Conservation (phyloP, 2,888 invertebrate genomes). For the Drosophila barbarae region DNA sequence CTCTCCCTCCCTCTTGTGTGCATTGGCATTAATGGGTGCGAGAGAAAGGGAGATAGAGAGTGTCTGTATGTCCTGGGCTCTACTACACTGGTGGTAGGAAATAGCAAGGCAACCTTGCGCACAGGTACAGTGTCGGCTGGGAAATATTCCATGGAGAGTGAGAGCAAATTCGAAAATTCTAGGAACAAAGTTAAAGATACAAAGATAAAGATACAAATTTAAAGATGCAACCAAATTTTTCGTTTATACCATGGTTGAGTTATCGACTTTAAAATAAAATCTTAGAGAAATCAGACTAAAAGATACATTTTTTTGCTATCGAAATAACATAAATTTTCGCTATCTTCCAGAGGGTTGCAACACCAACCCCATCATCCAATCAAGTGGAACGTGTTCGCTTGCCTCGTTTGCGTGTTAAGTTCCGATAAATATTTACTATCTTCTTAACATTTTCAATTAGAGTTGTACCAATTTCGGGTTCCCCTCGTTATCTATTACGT, state of each 20-base stretch:
- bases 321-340: neutral
- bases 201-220: neutral
- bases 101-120: conserved; percentile 25
- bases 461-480: conserved; percentile 64
- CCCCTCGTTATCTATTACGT: conserved; percentile 44
- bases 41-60: conserved; percentile 25
- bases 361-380: conserved; percentile 45
- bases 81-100: conserved; percentile 16
- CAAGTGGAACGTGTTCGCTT: conserved; percentile 63
- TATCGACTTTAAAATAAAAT: neutral
- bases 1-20: neutral
- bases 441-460: conserved; percentile 71
- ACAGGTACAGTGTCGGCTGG: conserved; percentile 32
- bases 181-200: neutral
- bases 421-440: conserved; percentile 69
- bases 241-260: neutral
- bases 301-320: conserved; percentile 5
- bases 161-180: conserved; percentile 1
- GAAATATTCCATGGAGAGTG: neutral
- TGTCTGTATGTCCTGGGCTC: conserved; percentile 26
- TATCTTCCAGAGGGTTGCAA: conserved; percentile 10
- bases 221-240: neutral
- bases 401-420: conserved; percentile 51
- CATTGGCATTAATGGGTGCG: conserved; percentile 4
- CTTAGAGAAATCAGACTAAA: neutral